Conservation (phyloP, 1,140 invertebrate genomes). For the Ceratosolen solmsi region DNA sequence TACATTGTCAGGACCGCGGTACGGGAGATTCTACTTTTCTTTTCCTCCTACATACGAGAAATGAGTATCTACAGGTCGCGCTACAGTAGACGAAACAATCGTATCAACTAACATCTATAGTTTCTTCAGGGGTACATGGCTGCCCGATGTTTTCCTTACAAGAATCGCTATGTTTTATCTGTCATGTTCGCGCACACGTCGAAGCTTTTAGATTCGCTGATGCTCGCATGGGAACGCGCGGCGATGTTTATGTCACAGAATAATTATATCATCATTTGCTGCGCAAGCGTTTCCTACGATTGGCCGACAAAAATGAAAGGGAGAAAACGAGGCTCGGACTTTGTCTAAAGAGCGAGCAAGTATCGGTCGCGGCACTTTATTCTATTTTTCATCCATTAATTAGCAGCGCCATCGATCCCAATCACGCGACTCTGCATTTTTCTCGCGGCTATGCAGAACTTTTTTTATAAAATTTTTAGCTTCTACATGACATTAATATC, state of each 20-base stretch:
- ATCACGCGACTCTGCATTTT: too few species aligned
- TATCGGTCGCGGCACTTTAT: background rate
- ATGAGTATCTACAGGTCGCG: background rate
- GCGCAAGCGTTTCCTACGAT: constrained; percentile 7
- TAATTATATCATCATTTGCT: constrained; percentile 17
- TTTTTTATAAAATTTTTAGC: too few species aligned
- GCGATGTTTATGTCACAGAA: background rate
- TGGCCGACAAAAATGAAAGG: constrained; percentile 13
- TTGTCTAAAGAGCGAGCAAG: background rate
- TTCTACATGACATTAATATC: background rate
- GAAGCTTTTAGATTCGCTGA: constrained; percentile 33
- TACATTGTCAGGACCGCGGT: constrained; percentile 30
- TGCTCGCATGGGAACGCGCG: constrained; percentile 42
- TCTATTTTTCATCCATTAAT: too few species aligned
- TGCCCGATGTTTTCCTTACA: background rate
- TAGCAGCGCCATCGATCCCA: too few species aligned
- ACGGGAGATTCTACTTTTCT: constrained; percentile 21
- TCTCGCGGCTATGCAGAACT: too few species aligned
- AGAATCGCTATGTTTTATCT: constrained; percentile 10
- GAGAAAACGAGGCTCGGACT: background rate
- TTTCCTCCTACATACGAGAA: background rate
- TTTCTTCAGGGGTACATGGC: constrained; percentile 16
- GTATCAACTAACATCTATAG: constrained; percentile 53
- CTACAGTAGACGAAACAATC: constrained; percentile 56
- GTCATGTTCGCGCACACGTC: background rate